Percentiles rank a stretch among this genome's conserved stretches.
phyloP scores from a whole-genome alignment of 2,797 vertebrate species.

The Botia kubotai region DNA sequence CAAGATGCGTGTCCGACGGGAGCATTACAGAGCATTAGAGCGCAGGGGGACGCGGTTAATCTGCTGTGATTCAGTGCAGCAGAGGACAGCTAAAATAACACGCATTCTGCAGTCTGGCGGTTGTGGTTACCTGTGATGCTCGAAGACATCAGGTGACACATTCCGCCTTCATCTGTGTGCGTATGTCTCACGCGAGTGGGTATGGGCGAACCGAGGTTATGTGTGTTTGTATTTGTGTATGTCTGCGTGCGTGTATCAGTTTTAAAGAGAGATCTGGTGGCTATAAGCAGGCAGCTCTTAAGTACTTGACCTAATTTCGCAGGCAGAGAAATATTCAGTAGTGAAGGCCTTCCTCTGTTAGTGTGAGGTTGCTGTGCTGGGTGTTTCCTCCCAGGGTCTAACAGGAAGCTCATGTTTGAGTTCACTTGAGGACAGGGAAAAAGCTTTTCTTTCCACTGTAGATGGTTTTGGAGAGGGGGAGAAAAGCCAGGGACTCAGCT shows the following conservation, averaged over 20 bases:
- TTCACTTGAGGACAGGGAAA: conserved; percentile 90
- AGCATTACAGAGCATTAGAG: conserved; percentile 44
- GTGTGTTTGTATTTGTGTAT: conserved; percentile 45
- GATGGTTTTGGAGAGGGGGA: conserved; percentile 76
- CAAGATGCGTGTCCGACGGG: conserved; percentile 34
- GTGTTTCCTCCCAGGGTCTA: conserved; percentile 75
- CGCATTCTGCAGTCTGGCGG: conserved; percentile 28
- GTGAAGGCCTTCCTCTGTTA: conserved; percentile 82
- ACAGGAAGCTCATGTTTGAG: conserved; percentile 85
- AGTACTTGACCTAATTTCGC: conserved; percentile 84
- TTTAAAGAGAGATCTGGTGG: conserved; percentile 43
- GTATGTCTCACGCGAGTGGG: not conserved
- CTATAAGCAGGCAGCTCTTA: conserved; percentile 76
- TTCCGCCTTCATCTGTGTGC: conserved; percentile 13
- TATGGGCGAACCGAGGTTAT: not conserved
- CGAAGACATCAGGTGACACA: conserved; percentile 37
- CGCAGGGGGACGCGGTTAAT: conserved; percentile 33
- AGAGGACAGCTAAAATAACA: conserved; percentile 35
- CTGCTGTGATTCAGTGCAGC: conserved; percentile 27
- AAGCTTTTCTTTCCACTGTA: conserved; percentile 84
- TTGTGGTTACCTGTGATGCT: conserved; percentile 38
- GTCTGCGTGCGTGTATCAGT: conserved; percentile 60
- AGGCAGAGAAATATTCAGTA: conserved; percentile 77
- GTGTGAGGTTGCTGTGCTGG: conserved; percentile 70
- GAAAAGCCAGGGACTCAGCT: conserved; percentile 67